Evolutionary conservation across 2,113 vertebrate genomes (phyloP), one percentile per base, ranked within the genome.

Genomic region (Ceuthmochares aereus): DNA sequence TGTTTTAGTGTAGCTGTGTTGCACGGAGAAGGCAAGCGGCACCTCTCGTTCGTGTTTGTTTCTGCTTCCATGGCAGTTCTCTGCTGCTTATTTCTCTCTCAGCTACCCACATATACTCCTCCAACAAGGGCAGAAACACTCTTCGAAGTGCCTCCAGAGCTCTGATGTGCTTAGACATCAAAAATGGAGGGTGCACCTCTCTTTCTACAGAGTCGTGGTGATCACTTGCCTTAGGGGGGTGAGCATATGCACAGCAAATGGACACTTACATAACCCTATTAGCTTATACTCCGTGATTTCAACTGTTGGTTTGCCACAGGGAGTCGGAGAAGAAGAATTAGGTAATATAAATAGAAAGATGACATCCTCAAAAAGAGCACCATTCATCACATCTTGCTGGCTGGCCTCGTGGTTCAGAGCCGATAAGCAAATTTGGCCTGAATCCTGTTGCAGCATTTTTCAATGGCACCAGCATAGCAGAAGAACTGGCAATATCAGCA

Each of bases 201-300:
- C 79, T 55, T 59, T 69, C 74, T 87, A 12, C 45, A 59, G 45
- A 40, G 54, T 45, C 1, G 0, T 58, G 85, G 90, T 58, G 92
- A 51, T 42, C 7, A 3, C 73, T 73, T 23, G 83, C 95, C 90
- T 76, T 19, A 66, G 88, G 73, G 76, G n/a, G 22, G 8, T 92
- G 36, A 95, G 88, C 96, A 92, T 96, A 96, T 95, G 96, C 9
- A 68, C 88, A 87, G 90, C 96, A 96, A 96, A 95, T 84, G 96
- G 96, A 55, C 88, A 54, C 86, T 97, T 97, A 94, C 4, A 55
- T 97, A 97, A 96, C 92, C 86, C 86, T 82, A 2, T 96, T 84
- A 90, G 80, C 84, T 90, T 79, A 14, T 10, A 10, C 80, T 73
- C 40, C 42, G 5, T 93, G 94, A 64, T 62, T 92, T 75, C 83